Conservation (phyloP, 2,888 invertebrate species). For the Melanostoma scalare region DNA sequence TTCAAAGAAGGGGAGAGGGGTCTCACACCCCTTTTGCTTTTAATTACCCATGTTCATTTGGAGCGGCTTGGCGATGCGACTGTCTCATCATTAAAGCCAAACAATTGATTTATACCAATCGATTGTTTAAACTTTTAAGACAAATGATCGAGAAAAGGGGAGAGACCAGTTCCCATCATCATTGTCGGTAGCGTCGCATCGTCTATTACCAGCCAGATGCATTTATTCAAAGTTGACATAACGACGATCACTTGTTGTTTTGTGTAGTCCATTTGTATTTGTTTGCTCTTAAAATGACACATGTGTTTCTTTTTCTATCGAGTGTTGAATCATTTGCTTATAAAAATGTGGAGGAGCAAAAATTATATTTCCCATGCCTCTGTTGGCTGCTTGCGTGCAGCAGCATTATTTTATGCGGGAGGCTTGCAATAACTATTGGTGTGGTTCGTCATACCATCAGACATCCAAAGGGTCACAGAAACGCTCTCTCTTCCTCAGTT, state of each 20-base stretch:
- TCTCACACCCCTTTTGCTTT: conserved; percentile 13
- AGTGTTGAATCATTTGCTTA: conserved; percentile 53
- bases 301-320: conserved; percentile 29
- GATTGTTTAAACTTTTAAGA: conserved; percentile 64
- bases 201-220: conserved; percentile 5
- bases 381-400: conserved; percentile 52
- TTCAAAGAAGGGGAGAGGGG: too few relatives aligned
- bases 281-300: conserved; percentile 56
- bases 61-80: neutral
- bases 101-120: conserved; percentile 74
- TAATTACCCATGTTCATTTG: conserved; percentile 48
- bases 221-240: conserved; percentile 35
- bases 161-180: conserved; percentile 28
- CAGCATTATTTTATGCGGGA: conserved; percentile 63
- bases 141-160: conserved; percentile 22
- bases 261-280: conserved; percentile 31
- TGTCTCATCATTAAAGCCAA: conserved; percentile 50
- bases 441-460: conserved; percentile 29
- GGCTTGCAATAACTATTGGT: conserved; percentile 54
- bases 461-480: conserved; percentile 53
- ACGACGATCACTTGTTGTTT: conserved; percentile 51
- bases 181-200: neutral
- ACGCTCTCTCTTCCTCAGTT: conserved; percentile 5
- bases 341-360: conserved; percentile 19
- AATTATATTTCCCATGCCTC: conserved; percentile 61